Conservation (phyloP, 2,797 vertebrate genomes). For the Coregonus ussuriensis region DNA sequence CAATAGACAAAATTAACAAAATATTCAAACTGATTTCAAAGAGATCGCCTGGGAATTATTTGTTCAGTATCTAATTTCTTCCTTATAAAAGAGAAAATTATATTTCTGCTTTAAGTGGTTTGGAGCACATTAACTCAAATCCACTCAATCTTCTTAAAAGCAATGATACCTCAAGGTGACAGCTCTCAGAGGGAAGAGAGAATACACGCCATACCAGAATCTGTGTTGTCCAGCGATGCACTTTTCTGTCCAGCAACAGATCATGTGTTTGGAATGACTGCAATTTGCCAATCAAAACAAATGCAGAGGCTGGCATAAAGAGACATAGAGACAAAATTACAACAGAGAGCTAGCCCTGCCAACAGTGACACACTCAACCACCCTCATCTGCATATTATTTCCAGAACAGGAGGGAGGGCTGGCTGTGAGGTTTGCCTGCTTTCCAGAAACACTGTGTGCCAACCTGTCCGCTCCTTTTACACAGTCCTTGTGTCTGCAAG, state of each 20-base stretch:
- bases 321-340: not conserved
- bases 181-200: slow-evolving; percentile 1
- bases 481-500: slow-evolving; percentile 1
- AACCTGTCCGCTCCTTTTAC: not conserved
- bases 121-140: not conserved
- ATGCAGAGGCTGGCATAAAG: not conserved
- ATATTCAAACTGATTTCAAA: not conserved
- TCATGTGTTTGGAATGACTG: not conserved
- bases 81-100: not conserved
- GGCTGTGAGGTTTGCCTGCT: not conserved
- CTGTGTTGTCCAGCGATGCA: not conserved
- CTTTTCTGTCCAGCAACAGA: not conserved
- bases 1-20: not conserved
- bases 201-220: not conserved
- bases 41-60: not conserved
- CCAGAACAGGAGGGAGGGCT: not conserved
- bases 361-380: not conserved
- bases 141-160: not conserved
- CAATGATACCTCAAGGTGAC: not conserved
- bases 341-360: not conserved
- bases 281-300: slow-evolving; percentile 5
- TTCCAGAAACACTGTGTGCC: slow-evolving; percentile 1
- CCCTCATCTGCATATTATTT: slow-evolving; percentile 4
- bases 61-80: not conserved
- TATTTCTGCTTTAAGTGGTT: not conserved